phyloP scores from a whole-genome alignment of 2,888 invertebrate species.

The Limnephilus rhombicus region DNA sequence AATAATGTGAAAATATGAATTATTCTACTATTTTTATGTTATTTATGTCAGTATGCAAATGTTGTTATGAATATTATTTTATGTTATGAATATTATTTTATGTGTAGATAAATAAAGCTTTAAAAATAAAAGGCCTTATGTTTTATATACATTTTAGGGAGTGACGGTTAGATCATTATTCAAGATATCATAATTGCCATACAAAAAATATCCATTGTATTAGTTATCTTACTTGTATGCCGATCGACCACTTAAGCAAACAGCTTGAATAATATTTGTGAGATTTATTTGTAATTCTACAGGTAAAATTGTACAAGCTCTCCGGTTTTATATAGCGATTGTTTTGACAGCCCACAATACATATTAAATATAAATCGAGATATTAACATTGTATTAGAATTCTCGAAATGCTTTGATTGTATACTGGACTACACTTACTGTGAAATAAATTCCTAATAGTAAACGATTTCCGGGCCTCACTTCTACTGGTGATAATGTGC shows the following conservation, averaged over 20 bases:
- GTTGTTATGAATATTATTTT: no score
- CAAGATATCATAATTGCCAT: background rate
- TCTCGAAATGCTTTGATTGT: background rate
- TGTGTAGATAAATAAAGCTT: no score
- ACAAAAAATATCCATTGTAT: background rate
- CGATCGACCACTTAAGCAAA: background rate
- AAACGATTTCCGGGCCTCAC: no score
- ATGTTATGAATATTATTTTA: no score
- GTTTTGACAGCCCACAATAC: no score
- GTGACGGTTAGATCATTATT: background rate
- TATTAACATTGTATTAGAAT: background rate
- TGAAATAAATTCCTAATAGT: no score
- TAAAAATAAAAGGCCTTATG: background rate
- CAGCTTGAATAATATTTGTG: no score
- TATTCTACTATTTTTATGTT: background rate
- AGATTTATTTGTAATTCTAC: no score
- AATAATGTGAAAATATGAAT: background rate
- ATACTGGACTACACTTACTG: no score
- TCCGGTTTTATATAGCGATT: background rate
- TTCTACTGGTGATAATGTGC: no score
- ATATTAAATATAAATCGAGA: no score
- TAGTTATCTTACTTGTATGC: background rate
- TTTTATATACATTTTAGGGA: background rate
- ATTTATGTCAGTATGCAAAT: background rate
- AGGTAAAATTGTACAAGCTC: background rate